Percentiles rank a stretch among this genome's conserved stretches.
phyloP scores from a whole-genome alignment of 2,113 vertebrate genomes.

The Ascaphus truei region DNA sequence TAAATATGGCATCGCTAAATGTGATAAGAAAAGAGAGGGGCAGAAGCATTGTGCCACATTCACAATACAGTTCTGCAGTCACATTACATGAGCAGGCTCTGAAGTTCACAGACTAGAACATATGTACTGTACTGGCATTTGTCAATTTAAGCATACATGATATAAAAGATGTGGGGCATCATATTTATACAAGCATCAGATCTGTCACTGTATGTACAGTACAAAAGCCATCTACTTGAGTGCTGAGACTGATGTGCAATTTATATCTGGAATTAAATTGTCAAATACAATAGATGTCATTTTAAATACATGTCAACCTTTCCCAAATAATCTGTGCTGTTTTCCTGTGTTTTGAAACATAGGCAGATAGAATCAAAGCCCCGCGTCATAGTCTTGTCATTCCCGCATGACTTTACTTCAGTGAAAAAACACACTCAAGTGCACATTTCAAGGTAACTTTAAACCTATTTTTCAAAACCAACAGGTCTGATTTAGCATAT shows the following conservation, averaged over 20 bases:
- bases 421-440: background rate
- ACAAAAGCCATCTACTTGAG: slow-evolving; percentile 1
- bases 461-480: slow-evolving; percentile 24
- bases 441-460: slow-evolving; percentile 21
- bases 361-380: background rate
- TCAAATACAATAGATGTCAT: slow-evolving; percentile 12
- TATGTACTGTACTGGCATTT: too few species aligned
- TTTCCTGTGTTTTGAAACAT: background rate
- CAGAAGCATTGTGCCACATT: too few species aligned
- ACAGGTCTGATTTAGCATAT: slow-evolving; percentile 27
- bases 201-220: too few species aligned
- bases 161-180: too few species aligned
- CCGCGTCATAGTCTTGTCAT: background rate
- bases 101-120: too few species aligned
- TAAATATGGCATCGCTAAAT: too few species aligned
- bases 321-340: background rate
- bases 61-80: too few species aligned
- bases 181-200: too few species aligned
- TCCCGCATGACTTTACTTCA: background rate
- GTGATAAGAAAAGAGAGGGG: too few species aligned
- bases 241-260: slow-evolving; percentile 2
- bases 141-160: too few species aligned
- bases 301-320: slow-evolving; percentile 6
- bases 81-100: too few species aligned
- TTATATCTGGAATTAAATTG: background rate